Conservation (phyloP, 2,888 invertebrate species). For the Chymomyza fuscimana region DNA sequence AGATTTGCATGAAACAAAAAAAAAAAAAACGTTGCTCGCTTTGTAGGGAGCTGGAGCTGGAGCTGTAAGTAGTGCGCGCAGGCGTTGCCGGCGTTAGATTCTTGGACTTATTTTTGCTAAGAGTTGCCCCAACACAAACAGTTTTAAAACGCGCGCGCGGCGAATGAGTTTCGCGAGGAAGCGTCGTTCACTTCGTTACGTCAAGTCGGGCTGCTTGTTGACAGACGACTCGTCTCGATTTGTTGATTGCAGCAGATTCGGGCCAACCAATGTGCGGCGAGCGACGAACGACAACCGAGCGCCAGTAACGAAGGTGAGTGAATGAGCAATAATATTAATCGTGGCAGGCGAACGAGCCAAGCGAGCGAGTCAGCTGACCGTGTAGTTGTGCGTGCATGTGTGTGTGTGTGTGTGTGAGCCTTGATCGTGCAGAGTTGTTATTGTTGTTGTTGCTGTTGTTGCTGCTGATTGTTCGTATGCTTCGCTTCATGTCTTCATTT, state of each 20-base stretch:
- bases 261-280: constrained; percentile 35
- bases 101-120: background rate
- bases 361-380: background rate
- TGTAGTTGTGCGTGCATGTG: constrained; percentile 16
- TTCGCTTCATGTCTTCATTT: background rate
- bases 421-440: background rate
- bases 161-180: constrained; percentile 27
- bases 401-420: constrained; percentile 15
- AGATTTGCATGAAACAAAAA: constrained; percentile 11
- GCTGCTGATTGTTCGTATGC: background rate
- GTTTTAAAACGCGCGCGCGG: constrained; percentile 51
- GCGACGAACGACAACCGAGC: constrained; percentile 18
- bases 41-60: constrained; percentile 10
- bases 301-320: constrained; percentile 5
- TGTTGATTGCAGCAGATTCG: constrained; percentile 8
- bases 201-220: constrained; percentile 78
- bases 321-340: background rate
- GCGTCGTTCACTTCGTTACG: constrained; percentile 41
- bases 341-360: constrained; percentile 1
- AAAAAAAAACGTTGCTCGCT: constrained; percentile 6
- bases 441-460: background rate
- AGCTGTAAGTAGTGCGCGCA: constrained; percentile 50
- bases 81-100: constrained; percentile 42
- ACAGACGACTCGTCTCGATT: constrained; percentile 75
- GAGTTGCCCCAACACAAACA: background rate